A percentile compares a stretch with the other conserved stretches of the same genome.
phyloP scores from a whole-genome alignment of 2,113 vertebrate species.

The Hippolais icterina region DNA sequence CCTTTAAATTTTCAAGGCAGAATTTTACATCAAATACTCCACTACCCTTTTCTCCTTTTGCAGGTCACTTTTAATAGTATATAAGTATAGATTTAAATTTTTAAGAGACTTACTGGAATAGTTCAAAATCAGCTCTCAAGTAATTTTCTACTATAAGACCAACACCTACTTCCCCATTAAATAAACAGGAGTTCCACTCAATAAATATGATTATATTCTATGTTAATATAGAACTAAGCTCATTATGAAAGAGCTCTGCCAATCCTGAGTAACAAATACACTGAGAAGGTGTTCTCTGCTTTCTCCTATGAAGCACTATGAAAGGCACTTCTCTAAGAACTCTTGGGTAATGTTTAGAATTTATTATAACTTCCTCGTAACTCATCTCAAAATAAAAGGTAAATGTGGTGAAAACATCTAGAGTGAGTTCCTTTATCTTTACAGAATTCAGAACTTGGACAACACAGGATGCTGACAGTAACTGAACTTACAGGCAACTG shows the following conservation, averaged over 20 bases:
- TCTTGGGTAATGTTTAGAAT: not conserved
- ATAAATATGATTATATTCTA: not conserved
- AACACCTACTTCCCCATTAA: not conserved
- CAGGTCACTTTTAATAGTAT: constrained; percentile 39
- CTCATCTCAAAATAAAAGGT: not conserved
- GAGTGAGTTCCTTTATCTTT: not conserved
- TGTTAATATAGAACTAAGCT: not conserved
- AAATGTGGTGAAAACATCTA: not conserved
- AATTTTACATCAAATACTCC: not conserved
- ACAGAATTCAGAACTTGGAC: not conserved
- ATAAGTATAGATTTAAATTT: not conserved
- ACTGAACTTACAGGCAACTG: not conserved
- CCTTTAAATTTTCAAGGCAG: not conserved
- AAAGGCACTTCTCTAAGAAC: not conserved
- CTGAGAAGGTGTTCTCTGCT: not conserved
- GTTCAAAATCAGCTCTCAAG: not conserved
- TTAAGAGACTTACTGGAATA: not conserved
- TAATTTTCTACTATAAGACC: not conserved
- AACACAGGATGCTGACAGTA: rapidly evolving
- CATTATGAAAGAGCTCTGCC: not conserved
- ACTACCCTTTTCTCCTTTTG: not conserved
- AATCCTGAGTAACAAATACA: not conserved
- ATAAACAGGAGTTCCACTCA: not conserved
- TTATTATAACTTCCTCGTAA: not conserved
- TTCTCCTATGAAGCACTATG: not conserved